Evolutionary conservation across 2,797 vertebrate species (phyloP).

Genomic region (Pristis pectinata): DNA sequence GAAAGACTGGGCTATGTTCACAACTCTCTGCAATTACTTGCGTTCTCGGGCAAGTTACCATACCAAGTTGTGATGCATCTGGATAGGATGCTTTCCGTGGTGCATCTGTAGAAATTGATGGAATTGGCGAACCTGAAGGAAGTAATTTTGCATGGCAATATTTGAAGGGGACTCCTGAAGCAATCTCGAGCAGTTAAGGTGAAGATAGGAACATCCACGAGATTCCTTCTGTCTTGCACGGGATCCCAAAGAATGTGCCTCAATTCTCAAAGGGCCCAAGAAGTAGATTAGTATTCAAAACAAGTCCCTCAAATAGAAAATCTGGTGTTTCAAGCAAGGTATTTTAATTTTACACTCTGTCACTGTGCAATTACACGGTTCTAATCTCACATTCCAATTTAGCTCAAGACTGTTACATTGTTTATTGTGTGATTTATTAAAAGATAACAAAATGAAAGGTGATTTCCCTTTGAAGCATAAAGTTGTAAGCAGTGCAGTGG

Average conservation of each 20-base stretch:
- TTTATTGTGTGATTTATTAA: slow-evolving; percentile 6
- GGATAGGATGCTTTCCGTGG: too few relatives aligned
- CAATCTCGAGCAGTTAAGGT: not conserved
- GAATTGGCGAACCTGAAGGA: too few relatives aligned
- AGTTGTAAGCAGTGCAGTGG: not conserved
- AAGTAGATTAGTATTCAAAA: not conserved
- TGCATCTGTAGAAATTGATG: too few relatives aligned
- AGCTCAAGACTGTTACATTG: not conserved
- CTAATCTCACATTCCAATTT: slow-evolving; percentile 19
- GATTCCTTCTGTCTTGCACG: not conserved
- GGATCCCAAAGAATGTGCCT: not conserved
- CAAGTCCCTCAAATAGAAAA: not conserved
- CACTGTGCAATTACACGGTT: not conserved
- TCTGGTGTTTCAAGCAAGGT: not conserved
- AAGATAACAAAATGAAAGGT: slow-evolving; percentile 15
- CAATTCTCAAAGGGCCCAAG: not conserved
- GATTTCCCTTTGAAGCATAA: not conserved
- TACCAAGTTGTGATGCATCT: too few relatives aligned
- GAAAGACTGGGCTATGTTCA: too few relatives aligned
- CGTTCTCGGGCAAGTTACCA: too few relatives aligned
- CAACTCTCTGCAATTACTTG: too few relatives aligned
- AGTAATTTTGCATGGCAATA: not conserved
- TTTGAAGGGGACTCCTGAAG: not conserved
- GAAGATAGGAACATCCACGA: too few relatives aligned
- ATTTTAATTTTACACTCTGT: slow-evolving; percentile 23